A percentile compares a stretch with the other conserved stretches of the same genome.
Evolutionary conservation across 1,140 invertebrate species (phyloP).

Genomic region (Campodea augens): DNA sequence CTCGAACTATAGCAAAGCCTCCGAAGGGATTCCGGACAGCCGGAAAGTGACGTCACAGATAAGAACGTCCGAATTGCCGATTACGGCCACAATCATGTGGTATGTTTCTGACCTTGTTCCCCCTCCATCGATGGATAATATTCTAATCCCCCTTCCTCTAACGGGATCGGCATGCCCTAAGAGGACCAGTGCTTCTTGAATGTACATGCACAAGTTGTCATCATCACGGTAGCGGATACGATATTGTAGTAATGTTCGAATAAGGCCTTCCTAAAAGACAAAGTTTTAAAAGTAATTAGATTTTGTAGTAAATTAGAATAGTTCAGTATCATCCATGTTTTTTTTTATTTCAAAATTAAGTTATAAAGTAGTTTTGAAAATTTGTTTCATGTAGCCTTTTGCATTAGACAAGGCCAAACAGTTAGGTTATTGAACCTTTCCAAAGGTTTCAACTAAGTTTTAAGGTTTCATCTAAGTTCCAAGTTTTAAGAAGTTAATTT

Average conservation of each 20-base stretch:
- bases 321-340: too few relatives aligned
- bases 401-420: too few relatives aligned
- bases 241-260: slow-evolving; percentile 35
- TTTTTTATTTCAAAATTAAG: too few relatives aligned
- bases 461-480: too few relatives aligned
- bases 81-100: slow-evolving; percentile 9
- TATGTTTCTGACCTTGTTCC: slow-evolving; percentile 56
- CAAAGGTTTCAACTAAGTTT: too few relatives aligned
- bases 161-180: slow-evolving; percentile 52
- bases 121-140: slow-evolving; percentile 77
- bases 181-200: slow-evolving; percentile 45
- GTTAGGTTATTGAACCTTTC: too few relatives aligned
- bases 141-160: slow-evolving; percentile 49
- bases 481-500: too few relatives aligned
- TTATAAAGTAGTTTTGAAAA: too few relatives aligned
- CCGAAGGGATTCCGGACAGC: neutral
- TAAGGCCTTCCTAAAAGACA: slow-evolving; percentile 33
- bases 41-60: neutral
- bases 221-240: slow-evolving; percentile 21
- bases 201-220: slow-evolving; percentile 24
- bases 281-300: slow-evolving; percentile 1
- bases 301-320: too few relatives aligned
- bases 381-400: too few relatives aligned
- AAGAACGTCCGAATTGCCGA: slow-evolving; percentile 11
- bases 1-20: neutral